phyloP scores from a whole-genome alignment of 2,113 vertebrate species.

The Tetrao urogallus region DNA sequence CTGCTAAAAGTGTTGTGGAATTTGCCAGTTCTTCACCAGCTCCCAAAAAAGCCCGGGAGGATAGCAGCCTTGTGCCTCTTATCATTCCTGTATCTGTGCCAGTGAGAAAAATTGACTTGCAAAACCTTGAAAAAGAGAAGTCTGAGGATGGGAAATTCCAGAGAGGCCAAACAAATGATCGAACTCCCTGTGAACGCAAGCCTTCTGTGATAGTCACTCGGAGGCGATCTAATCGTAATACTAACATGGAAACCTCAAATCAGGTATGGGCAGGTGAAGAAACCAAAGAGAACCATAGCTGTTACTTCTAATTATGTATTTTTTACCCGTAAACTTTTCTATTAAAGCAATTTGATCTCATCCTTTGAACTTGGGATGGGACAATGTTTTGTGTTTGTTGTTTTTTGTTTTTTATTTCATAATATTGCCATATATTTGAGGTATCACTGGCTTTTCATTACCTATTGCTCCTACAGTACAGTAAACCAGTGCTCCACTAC shows the following conservation, averaged over 20 bases:
- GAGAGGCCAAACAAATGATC: constrained; percentile 73
- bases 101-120: constrained; percentile 83
- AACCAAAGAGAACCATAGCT: background rate
- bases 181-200: constrained; percentile 82
- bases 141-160: constrained; percentile 78
- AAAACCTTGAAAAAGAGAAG: constrained; percentile 77
- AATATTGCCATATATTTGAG: background rate
- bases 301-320: background rate
- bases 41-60: constrained; percentile 85
- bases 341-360: background rate
- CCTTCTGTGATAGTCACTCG: constrained; percentile 94
- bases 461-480: background rate
- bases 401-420: background rate
- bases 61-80: constrained; percentile 87
- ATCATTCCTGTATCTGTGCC: constrained; percentile 98
- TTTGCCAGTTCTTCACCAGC: constrained; percentile 68
- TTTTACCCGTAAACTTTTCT: background rate
- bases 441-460: background rate
- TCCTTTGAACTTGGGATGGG: background rate
- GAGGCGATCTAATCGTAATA: constrained; percentile 88
- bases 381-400: background rate
- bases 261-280: constrained; percentile 79
- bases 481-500: background rate
- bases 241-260: constrained; percentile 80
- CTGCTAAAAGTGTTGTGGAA: constrained; percentile 75